phyloP scores from a whole-genome alignment of 2,888 invertebrate genomes.

The Drosophila affinis region DNA sequence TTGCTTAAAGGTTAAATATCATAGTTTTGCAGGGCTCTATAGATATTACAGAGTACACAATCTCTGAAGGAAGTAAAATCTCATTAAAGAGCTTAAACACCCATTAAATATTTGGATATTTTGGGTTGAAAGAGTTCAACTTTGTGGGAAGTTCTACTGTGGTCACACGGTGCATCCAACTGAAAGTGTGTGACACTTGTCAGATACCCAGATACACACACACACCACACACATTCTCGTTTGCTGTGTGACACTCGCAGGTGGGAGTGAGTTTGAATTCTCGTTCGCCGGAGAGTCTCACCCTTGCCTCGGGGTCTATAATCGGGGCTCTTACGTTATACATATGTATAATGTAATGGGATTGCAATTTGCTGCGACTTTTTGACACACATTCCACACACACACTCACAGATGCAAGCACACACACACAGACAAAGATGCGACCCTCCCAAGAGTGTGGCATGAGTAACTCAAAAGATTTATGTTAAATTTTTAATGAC shows the following conservation, averaged over 20 bases:
- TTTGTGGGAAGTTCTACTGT: too few relatives aligned
- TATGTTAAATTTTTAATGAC: conserved; percentile 47
- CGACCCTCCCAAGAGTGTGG: conserved; percentile 10
- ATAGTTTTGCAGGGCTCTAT: background rate
- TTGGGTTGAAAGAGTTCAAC: background rate
- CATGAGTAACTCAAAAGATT: conserved; percentile 36
- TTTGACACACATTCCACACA: conserved; percentile 64
- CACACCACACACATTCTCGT: conserved; percentile 17
- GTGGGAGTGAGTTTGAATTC: conserved; percentile 60
- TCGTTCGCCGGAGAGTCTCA: conserved; percentile 30
- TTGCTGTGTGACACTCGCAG: background rate
- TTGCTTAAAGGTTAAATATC: background rate
- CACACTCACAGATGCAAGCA: background rate
- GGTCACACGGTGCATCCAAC: conserved; percentile 52
- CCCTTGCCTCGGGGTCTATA: conserved; percentile 47
- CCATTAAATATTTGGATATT: background rate
- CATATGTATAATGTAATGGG: conserved; percentile 65
- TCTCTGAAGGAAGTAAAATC: too few relatives aligned
- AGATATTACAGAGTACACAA: background rate
- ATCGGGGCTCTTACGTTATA: conserved; percentile 64
- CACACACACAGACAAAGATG: background rate
- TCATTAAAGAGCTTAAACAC: background rate
- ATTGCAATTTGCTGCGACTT: conserved; percentile 64
- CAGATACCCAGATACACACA: conserved; percentile 35
- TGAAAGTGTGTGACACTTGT: conserved; percentile 67